A percentile compares a stretch with the other conserved stretches of the same genome.
Evolutionary conservation across 1,140 invertebrate species (phyloP).

Genomic region (Octopus bimaculoides): DNA sequence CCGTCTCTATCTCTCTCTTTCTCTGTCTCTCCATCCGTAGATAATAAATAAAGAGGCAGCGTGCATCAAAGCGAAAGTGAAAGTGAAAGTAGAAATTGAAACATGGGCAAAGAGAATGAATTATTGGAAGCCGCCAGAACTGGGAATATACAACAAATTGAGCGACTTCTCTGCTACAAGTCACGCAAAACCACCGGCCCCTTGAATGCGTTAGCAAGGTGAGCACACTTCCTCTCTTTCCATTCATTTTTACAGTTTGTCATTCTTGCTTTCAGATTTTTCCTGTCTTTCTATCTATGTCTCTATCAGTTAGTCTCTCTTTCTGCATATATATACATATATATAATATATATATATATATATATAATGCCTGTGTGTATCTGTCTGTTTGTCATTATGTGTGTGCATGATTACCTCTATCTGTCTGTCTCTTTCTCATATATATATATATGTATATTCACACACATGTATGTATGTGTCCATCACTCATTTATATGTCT

Average conservation of each 20-base stretch:
- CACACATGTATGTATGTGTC: background rate
- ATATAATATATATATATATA: background rate
- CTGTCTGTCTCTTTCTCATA: background rate
- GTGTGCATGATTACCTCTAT: background rate
- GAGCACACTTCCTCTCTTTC: background rate
- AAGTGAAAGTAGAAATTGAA: too few relatives aligned
- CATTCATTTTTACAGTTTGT: background rate
- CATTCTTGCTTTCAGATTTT: background rate
- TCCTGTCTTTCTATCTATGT: background rate
- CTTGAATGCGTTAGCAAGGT: background rate
- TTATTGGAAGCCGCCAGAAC: background rate
- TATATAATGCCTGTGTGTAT: background rate
- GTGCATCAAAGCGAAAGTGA: too few relatives aligned
- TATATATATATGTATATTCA: background rate
- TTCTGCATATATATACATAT: background rate
- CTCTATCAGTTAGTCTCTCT: background rate
- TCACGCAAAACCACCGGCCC: background rate
- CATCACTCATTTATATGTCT: background rate
- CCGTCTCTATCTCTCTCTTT: too few relatives aligned
- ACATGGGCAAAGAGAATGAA: background rate
- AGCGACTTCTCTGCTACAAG: background rate
- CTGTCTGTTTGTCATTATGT: background rate
- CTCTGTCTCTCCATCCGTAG: too few relatives aligned
- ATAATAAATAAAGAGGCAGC: too few relatives aligned
- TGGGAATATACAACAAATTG: background rate